Base-by-base conservation (phyloP, 1,140 invertebrate genomes). In the Lasioglossum baleicum region DNA sequence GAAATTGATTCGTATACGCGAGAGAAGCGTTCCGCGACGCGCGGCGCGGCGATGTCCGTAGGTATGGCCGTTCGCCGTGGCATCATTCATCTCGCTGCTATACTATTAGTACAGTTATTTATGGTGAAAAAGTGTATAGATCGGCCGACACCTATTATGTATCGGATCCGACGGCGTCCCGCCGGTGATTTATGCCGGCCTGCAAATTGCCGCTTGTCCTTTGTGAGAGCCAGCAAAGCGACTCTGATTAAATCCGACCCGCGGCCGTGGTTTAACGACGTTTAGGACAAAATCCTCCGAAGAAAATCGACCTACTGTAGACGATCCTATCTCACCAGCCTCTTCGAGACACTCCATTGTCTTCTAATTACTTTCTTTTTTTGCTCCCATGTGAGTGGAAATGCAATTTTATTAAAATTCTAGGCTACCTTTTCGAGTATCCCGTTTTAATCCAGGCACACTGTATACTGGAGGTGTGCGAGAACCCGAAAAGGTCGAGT, bases 61-160 rank as follows among this genome's bases (percentile, higher is more conserved):
- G 80, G 56, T 78, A 42, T 22, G 11, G n/a, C 26, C 68, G 4
- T 73, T 70, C 48, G 63, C 44, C 42, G 26, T 31, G 72, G 63
- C 69, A 85, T 85, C 87, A 86, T 89, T 87, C 75, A 85, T 82
- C 77, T 81, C 58, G 71, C 75, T 56, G 75, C 75, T 82, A 71
- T 87, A 86, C 85, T 87, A 87, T 87, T 87, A 87, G 85, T 79
- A 86, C 82, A 83, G 85, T 87, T 87, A 87, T 87, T 87, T 87
- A 87, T 87, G 85, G 71, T 74, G 72, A 84, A 86, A 84, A 87
- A 87, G 77, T 66, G 78, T 63, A 75, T 79, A 82, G 84, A 85
- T 83, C 85, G 84, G 15, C 61, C 70, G 82, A 75, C 75, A 67
- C 75, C 85, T 75, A 87, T 87, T 87, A 87, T 87, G 85, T 81